Conservation (phyloP, 1,140 invertebrate species). For the Drosophila ercepeae region DNA sequence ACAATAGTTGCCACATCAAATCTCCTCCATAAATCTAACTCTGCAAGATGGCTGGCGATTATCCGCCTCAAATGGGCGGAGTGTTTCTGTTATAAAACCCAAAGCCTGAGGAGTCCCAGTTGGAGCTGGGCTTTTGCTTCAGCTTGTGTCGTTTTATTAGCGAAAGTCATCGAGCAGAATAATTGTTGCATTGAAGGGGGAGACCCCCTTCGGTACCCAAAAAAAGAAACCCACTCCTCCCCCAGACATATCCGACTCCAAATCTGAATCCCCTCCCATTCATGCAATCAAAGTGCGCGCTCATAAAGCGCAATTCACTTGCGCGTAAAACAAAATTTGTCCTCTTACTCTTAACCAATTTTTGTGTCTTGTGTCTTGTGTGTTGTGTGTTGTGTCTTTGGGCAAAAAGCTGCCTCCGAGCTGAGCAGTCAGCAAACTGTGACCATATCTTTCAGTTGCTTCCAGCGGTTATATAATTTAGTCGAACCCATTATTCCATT, state of each 20-base stretch:
- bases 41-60: slow-evolving; percentile 40
- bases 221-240: too few species aligned
- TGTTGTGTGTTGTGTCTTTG: too few species aligned
- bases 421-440: slow-evolving; percentile 60
- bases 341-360: slow-evolving; percentile 36
- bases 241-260: slow-evolving; percentile 1
- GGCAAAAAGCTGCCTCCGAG: slow-evolving; percentile 37
- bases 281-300: slow-evolving; percentile 65
- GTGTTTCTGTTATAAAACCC: slow-evolving; percentile 63
- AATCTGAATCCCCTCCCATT: slow-evolving; percentile 17
- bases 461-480: slow-evolving; percentile 70
- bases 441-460: slow-evolving; percentile 43
- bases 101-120: slow-evolving; percentile 25
- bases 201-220: background rate
- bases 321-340: slow-evolving; percentile 74
- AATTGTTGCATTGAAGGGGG: slow-evolving; percentile 64
- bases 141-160: slow-evolving; percentile 69
- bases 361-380: slow-evolving; percentile 37
- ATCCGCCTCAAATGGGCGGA: slow-evolving; percentile 18
- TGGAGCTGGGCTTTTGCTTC: slow-evolving; percentile 25
- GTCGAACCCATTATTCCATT: slow-evolving; percentile 71
- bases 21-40: slow-evolving; percentile 32
- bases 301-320: slow-evolving; percentile 78
- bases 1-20: slow-evolving; percentile 44
- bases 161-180: slow-evolving; percentile 81